phyloP scores from a whole-genome alignment of 2,113 vertebrate genomes.

The Gopherus flavomarginatus region DNA sequence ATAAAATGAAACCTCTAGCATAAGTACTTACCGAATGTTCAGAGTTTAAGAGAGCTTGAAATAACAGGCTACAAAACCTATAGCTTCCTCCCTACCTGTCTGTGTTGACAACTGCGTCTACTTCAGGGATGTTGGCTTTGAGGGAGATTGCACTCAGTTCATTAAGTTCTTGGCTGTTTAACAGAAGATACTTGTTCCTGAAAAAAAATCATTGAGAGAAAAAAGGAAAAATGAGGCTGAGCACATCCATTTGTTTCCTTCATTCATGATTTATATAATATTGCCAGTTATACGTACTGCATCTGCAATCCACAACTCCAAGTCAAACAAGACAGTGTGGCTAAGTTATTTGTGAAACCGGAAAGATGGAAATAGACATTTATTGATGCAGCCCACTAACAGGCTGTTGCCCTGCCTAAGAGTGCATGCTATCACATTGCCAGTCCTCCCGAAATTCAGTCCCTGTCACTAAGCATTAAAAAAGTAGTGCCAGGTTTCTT shows the following conservation, averaged over 20 bases:
- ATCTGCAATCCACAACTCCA: background rate
- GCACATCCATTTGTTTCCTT: background rate
- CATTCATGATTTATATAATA: background rate
- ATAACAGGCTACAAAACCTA: background rate
- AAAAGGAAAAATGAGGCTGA: background rate
- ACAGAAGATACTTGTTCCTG: slow-evolving; percentile 97
- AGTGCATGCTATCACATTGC: background rate
- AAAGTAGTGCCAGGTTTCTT: background rate
- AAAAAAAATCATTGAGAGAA: slow-evolving; percentile 14
- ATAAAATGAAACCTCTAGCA: background rate
- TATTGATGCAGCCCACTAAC: background rate
- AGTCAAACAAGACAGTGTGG: background rate
- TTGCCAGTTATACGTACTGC: background rate
- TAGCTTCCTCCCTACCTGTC: slow-evolving; percentile 82
- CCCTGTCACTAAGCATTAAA: background rate
- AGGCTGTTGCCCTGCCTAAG: background rate
- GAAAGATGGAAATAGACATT: background rate
- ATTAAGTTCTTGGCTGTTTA: slow-evolving; percentile 96
- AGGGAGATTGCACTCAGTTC: slow-evolving; percentile 97
- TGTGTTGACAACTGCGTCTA: slow-evolving; percentile 96
- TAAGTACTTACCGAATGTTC: background rate
- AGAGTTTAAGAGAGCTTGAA: background rate
- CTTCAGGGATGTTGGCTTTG: slow-evolving; percentile 97
- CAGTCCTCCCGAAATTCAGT: background rate
- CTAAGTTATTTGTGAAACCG: background rate